Evolutionary conservation across 92 coral and sea anemone genomes (phyloP).

Genomic region (Palythoa caribaeorum): DNA sequence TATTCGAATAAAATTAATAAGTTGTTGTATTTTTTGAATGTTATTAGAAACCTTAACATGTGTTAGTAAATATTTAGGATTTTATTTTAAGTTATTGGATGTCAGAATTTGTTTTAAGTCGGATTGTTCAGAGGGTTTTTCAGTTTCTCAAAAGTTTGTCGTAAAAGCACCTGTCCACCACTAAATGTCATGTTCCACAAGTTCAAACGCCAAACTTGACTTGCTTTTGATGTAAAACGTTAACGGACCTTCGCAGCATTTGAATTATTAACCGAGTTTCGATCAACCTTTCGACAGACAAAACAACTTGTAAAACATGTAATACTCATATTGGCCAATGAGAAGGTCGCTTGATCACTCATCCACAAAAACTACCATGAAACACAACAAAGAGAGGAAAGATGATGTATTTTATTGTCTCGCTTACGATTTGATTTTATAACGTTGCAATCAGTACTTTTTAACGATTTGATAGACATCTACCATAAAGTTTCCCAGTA

Average conservation of each 20-base stretch:
- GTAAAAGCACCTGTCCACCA: background rate
- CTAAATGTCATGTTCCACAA: background rate
- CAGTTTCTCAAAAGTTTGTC: too few species aligned
- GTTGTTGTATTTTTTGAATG: too few species aligned
- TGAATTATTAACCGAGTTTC: conserved; percentile 21
- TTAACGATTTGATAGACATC: background rate
- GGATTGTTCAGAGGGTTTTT: too few species aligned
- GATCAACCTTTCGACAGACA: conserved; percentile 30
- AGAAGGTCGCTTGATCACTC: conserved; percentile 17
- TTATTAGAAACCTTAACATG: too few species aligned
- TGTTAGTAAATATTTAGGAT: too few species aligned
- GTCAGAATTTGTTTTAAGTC: too few species aligned
- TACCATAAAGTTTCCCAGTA: background rate
- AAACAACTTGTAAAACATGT: conserved; percentile 38
- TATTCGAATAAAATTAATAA: too few species aligned
- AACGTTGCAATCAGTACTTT: background rate
- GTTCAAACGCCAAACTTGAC: background rate
- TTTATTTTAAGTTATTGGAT: too few species aligned
- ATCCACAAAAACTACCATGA: conserved; percentile 46
- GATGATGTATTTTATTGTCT: conserved; percentile 20
- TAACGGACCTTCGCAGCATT: background rate
- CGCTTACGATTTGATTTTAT: conserved; percentile 22
- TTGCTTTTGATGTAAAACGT: background rate
- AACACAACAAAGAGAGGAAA: conserved; percentile 27
- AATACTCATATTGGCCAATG: conserved; percentile 23